Conservation (phyloP, 2,888 invertebrate genomes). For the Drosophila yooni region DNA sequence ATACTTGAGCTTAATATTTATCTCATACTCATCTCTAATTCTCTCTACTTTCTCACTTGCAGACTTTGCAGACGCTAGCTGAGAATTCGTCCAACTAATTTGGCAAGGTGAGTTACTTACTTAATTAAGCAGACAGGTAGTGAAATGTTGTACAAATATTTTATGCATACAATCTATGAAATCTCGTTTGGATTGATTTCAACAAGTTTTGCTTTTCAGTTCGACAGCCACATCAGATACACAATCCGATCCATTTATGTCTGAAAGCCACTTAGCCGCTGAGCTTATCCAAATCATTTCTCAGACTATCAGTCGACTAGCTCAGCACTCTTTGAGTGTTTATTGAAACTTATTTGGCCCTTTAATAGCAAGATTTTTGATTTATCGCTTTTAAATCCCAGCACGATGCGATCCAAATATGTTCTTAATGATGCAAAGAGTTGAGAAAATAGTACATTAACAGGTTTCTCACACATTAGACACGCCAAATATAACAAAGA, state of each 20-base stretch:
- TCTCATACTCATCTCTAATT: slow-evolving; percentile 4
- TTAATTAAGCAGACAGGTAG: not conserved
- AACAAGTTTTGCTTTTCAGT: not conserved
- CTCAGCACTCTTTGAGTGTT: not conserved
- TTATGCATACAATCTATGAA: not conserved
- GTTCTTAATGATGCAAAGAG: slow-evolving; percentile 1
- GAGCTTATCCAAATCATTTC: slow-evolving; percentile 1
- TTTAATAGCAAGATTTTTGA: not conserved
- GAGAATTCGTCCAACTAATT: slow-evolving; percentile 18
- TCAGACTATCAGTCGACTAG: not conserved
- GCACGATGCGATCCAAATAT: not conserved
- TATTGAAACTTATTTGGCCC: not conserved
- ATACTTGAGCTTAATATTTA: slow-evolving; percentile 39
- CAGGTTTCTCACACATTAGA: slow-evolving; percentile 1
- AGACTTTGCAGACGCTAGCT: slow-evolving; percentile 28
- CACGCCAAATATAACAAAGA: not conserved
- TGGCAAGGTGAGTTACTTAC: slow-evolving; percentile 36
- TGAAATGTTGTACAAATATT: not conserved
- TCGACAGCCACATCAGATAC: not conserved
- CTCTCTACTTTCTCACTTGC: slow-evolving; percentile 22
- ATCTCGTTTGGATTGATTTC: not conserved
- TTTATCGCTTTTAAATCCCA: slow-evolving; percentile 1
- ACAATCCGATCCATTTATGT: not conserved
- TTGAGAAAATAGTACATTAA: not conserved
- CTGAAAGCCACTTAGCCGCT: not conserved